Evolutionary conservation across 2,797 vertebrate species (phyloP).

Genomic region (Nannoperca obscura): DNA sequence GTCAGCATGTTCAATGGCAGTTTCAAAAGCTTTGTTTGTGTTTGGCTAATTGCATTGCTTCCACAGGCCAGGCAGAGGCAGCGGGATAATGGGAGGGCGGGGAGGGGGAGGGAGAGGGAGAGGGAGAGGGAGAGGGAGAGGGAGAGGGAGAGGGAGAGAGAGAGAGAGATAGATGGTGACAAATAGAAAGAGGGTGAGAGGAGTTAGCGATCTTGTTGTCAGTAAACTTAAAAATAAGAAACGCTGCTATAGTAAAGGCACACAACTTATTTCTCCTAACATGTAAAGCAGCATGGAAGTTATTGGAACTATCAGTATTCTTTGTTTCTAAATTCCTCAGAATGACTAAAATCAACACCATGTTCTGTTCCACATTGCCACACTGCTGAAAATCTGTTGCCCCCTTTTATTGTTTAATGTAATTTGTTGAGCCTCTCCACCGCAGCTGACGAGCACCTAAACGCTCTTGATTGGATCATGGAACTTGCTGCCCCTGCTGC

Average conservation of each 20-base stretch:
- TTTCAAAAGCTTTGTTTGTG: slow-evolving; percentile 79
- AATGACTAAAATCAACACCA: slow-evolving; percentile 9
- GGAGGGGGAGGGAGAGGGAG: too few relatives aligned
- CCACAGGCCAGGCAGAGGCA: slow-evolving; percentile 75
- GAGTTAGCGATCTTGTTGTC: slow-evolving; percentile 6
- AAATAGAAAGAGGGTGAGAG: background rate
- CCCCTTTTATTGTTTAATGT: slow-evolving; percentile 72
- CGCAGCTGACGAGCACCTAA: slow-evolving; percentile 73
- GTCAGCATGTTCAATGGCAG: slow-evolving; percentile 76
- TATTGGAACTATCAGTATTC: background rate
- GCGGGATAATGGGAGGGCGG: slow-evolving; percentile 21
- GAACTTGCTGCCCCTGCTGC: slow-evolving; percentile 68
- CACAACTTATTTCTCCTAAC: background rate
- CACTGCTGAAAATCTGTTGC: slow-evolving; percentile 58
- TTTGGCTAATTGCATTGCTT: slow-evolving; percentile 86
- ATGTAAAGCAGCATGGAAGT: background rate
- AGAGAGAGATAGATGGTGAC: slow-evolving; percentile 14
- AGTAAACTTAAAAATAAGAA: slow-evolving; percentile 15
- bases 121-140: too few relatives aligned
- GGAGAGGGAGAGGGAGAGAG: background rate
- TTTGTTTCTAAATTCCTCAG: too few relatives aligned
- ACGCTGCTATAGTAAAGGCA: background rate
- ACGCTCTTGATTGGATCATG: slow-evolving; percentile 73
- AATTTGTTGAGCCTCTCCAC: slow-evolving; percentile 76
- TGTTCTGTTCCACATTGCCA: slow-evolving; percentile 34